Evolutionary conservation across 2,888 invertebrate genomes (phyloP), one percentile per base, ranked within the genome.

Genomic region (Epinotia brunnichana): DNA sequence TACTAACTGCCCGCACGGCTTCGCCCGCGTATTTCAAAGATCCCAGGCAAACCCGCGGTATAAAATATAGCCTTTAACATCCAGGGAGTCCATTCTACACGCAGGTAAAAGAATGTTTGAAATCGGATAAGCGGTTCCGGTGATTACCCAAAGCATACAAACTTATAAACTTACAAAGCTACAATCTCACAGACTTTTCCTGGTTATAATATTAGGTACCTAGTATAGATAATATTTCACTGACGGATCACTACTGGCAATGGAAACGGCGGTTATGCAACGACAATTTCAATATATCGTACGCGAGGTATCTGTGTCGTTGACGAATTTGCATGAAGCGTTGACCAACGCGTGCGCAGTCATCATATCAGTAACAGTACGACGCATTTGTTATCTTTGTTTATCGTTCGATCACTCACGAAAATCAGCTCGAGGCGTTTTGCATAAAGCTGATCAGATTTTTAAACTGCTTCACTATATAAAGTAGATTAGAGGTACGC

Each of bases 251-350:
- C 74, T 75, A 75, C 60, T 54, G 64, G 72, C 76, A 82, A 77
- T 85, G 82, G 77, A 83, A 71, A 81, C 79, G 67, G 56, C 29
- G 51, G 53, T 87, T 85, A 85, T 81, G 86, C 83, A 89, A 89
- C 77, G 78, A 74, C 79, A 81, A 83, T 84, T 88, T 85, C 85
- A 84, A 88, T 89, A 89, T 86, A 88, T 90, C 90, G 89, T 80
- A 84, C 82, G 83, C 80, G 82, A 84, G 85, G 83, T 85, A 90
- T 90, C 89, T 89, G 82, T 90, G 88, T 83, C 85, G 85, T 76
- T 75, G 77, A 82, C 77, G 79, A 83, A 82, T 87, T 85, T 90
- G 84, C 85, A 88, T 85, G 81, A 78, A 77, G 66, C 76, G 82
- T 89, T 90, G 86, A 86, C 88, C 86, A 88, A 88, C 78, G 77